Conservation (phyloP, 2,797 vertebrate genomes). For the Yasuhikotakia modesta region DNA sequence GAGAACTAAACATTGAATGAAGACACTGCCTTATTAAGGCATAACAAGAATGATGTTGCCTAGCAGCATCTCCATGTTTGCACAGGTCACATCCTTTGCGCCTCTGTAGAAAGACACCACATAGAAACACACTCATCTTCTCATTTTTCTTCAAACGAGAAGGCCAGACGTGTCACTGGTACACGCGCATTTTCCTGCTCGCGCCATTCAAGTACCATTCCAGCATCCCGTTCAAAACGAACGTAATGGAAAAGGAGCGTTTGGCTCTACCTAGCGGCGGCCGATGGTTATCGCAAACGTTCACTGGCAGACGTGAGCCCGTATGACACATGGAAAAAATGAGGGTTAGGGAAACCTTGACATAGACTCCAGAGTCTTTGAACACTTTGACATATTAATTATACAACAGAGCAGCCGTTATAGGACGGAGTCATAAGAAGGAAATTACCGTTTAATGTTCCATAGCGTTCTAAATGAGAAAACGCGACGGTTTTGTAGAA, state of each 20-base stretch:
- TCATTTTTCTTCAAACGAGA: not conserved
- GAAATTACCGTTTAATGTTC: not conserved
- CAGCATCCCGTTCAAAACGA: not conserved
- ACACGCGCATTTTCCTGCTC: not conserved
- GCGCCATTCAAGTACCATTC: not conserved
- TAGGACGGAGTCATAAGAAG: not conserved
- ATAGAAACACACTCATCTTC: conserved; percentile 5
- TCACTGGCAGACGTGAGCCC: conserved; percentile 3
- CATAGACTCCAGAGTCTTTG: conserved; percentile 4
- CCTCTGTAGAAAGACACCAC: conserved; percentile 34
- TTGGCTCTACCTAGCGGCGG: conserved; percentile 66
- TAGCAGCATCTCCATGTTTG: conserved; percentile 60
- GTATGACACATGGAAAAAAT: conserved; percentile 12
- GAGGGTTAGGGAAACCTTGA: conserved; percentile 13
- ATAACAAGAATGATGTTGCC: conserved; percentile 60
- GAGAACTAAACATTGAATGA: conserved; percentile 11
- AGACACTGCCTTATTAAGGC: conserved; percentile 79
- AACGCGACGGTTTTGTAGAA: not conserved
- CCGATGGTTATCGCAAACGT: not conserved
- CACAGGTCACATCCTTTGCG: conserved; percentile 54
- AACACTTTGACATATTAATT: conserved; percentile 7
- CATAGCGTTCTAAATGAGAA: not conserved
- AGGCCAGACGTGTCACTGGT: conserved; percentile 1
- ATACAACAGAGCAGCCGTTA: not conserved
- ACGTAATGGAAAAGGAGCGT: conserved; percentile 7